phyloP scores from a whole-genome alignment of 2,888 invertebrate genomes.

The Mystacides longicornis region DNA sequence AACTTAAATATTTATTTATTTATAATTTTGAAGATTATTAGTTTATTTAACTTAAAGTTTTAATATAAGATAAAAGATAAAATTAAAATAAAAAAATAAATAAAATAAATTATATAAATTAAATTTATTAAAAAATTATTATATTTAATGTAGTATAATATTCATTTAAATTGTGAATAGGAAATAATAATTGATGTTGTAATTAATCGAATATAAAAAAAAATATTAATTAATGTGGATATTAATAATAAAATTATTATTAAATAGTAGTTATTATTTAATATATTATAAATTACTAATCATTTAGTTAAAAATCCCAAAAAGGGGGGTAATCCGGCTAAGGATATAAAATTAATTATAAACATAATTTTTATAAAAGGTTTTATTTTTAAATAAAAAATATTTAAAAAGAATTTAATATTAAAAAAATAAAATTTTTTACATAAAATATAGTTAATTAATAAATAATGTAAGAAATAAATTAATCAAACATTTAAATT shows the following conservation, averaged over 20 bases:
- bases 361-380: slow-evolving; percentile 40
- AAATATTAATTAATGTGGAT: slow-evolving; percentile 48
- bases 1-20: slow-evolving; percentile 52
- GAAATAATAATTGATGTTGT: slow-evolving; percentile 44
- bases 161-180: slow-evolving; percentile 44
- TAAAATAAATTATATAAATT: slow-evolving; percentile 32
- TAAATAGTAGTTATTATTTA: slow-evolving; percentile 38
- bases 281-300: slow-evolving; percentile 48
- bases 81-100: slow-evolving; percentile 27
- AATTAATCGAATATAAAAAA: slow-evolving; percentile 49
- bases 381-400: slow-evolving; percentile 40
- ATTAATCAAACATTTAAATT: slow-evolving; percentile 28
- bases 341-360: slow-evolving; percentile 44
- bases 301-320: slow-evolving; percentile 57
- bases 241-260: slow-evolving; percentile 43
- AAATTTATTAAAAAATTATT: no score
- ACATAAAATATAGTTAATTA: slow-evolving; percentile 42
- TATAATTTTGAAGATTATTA: slow-evolving; percentile 57
- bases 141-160: no score
- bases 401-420: slow-evolving; percentile 46
- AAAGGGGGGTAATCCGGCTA: slow-evolving; percentile 54
- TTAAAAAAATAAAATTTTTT: slow-evolving; percentile 43
- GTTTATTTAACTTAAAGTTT: slow-evolving; percentile 55
- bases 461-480: slow-evolving; percentile 42
- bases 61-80: slow-evolving; percentile 31